These are phyloP conservation scores for Pipistrellus pipistrellus DNA, from an alignment of 2,797 vertebrate species.

Conservation along the genomic window DNA sequence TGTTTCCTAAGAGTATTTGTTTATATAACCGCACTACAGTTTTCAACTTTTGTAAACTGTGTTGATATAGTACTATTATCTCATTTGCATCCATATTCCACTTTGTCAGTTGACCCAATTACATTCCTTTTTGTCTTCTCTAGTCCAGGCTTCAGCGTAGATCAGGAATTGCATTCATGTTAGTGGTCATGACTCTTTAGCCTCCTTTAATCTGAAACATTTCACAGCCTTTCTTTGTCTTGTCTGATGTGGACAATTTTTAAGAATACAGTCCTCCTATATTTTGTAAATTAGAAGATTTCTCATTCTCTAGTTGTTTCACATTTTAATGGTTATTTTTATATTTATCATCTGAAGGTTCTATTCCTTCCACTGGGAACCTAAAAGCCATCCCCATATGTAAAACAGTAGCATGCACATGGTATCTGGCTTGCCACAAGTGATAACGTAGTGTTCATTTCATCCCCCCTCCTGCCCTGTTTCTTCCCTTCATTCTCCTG, in stretches of 20 bases:
- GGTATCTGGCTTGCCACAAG: neutral
- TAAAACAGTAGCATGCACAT: neutral
- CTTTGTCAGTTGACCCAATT: neutral
- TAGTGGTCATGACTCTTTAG: neutral
- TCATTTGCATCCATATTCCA: neutral
- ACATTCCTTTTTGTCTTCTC: neutral
- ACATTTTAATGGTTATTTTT: slow-evolving; percentile 14
- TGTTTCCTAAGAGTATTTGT: neutral
- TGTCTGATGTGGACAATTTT: neutral
- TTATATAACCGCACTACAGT: neutral
- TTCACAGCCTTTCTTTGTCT: slow-evolving; percentile 1
- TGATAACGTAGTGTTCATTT: neutral
- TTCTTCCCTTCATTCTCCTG: neutral
- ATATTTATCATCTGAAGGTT: neutral
- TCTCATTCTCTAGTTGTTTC: slow-evolving; percentile 5
- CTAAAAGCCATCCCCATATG: neutral
- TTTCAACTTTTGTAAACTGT: neutral
- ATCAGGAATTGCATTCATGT: neutral
- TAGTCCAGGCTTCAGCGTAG: neutral
- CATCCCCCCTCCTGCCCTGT: neutral
- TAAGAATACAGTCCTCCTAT: neutral
- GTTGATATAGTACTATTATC: neutral
- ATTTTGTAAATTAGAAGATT: neutral
- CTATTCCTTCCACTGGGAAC: neutral
- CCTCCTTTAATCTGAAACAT: neutral